These are phyloP conservation scores for Abrostola triplasia DNA, from an alignment of 2,888 invertebrate species.

Conservation along the genomic window DNA sequence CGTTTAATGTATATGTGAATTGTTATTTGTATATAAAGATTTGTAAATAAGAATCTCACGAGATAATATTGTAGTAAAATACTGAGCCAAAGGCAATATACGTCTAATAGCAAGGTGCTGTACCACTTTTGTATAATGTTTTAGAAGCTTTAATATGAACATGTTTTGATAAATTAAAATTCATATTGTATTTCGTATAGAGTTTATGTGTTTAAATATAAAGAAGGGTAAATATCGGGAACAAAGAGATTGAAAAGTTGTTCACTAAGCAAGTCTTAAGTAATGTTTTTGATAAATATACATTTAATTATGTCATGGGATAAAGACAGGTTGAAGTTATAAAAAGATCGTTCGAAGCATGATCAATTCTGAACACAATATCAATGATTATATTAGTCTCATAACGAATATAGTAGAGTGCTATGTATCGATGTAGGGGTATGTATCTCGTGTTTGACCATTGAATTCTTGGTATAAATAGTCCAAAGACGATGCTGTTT, in stretches of 20 bases:
- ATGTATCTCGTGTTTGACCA: conserved; percentile 19
- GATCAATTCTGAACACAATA: conserved; percentile 12
- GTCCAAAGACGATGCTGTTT: conserved; percentile 15
- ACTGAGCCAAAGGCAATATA: conserved; percentile 84
- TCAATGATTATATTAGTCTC: not conserved
- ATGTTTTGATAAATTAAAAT: conserved; percentile 72
- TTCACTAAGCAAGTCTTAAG: conserved; percentile 28
- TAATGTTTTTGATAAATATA: conserved; percentile 49
- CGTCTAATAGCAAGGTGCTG: conserved; percentile 83
- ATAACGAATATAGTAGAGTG: not conserved
- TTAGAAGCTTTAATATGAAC: conserved; percentile 77
- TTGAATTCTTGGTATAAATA: conserved; percentile 4
- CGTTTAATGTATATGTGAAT: conserved; percentile 50
- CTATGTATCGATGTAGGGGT: conserved; percentile 5
- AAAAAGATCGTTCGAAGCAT: not conserved
- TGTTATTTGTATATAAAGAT: conserved; percentile 66
- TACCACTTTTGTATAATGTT: conserved; percentile 72
- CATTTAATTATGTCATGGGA: conserved; percentile 19
- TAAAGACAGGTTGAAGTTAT: conserved; percentile 1
- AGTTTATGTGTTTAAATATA: conserved; percentile 46
- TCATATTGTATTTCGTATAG: conserved; percentile 57
- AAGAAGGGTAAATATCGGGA: conserved; percentile 48
- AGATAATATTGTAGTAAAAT: conserved; percentile 60
- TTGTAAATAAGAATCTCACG: conserved; percentile 78
- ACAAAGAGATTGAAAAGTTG: conserved; percentile 33